Evolutionary conservation across 2,113 vertebrate genomes (phyloP).

Genomic region (Dermatemys mawii): DNA sequence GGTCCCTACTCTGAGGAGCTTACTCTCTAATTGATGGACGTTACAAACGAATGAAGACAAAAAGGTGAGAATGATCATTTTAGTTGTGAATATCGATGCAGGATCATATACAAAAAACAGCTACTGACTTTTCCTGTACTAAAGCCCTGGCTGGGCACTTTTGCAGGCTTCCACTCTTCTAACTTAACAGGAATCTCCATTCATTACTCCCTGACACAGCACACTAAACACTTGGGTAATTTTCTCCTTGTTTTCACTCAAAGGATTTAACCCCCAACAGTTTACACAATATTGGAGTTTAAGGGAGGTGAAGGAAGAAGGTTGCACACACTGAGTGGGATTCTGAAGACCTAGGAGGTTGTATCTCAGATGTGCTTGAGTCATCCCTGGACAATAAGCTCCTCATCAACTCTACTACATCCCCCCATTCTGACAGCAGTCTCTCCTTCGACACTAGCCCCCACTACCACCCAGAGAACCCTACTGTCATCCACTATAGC

Average conservation of each 20-base stretch:
- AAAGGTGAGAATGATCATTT: not conserved
- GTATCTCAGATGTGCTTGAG: not conserved
- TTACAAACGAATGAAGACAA: not conserved
- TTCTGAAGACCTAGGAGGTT: not conserved
- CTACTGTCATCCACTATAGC: not conserved
- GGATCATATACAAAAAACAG: not conserved
- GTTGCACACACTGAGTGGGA: not conserved
- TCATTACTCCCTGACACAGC: not conserved
- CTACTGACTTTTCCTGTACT: not conserved
- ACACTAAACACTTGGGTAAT: not conserved
- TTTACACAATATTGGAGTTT: not conserved
- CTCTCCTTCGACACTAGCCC: not conserved
- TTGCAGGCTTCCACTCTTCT: not conserved
- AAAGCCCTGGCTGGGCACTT: not conserved
- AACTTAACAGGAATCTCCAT: conserved; percentile 14
- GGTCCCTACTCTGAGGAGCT: not conserved
- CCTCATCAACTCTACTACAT: not conserved
- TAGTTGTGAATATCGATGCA: not conserved
- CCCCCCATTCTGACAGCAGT: not conserved
- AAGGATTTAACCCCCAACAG: not conserved
- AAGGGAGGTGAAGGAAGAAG: not conserved
- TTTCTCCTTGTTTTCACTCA: not conserved
- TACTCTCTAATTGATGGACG: not conserved
- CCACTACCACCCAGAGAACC: not conserved
- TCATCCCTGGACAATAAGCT: not conserved